A percentile compares a stretch with the other conserved stretches of the same genome.
phyloP scores from a whole-genome alignment of 2,113 vertebrate species.

The Eolophus roseicapilla region DNA sequence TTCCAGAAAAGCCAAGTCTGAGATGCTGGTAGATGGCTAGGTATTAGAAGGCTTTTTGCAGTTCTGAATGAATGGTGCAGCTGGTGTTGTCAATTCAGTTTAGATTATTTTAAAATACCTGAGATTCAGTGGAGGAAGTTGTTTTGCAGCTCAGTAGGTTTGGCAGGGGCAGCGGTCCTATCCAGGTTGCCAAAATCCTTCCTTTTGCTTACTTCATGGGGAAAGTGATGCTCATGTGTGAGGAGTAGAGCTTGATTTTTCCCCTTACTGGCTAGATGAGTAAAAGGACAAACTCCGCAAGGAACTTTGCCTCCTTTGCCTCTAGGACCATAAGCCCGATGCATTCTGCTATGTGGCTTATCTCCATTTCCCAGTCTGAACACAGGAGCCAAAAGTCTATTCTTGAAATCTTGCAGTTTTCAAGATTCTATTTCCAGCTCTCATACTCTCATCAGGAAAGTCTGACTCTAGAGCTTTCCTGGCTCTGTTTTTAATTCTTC shows the following conservation, averaged over 20 bases:
- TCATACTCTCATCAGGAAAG: neutral
- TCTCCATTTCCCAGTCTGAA: neutral
- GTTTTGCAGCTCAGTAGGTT: neutral
- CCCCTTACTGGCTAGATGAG: neutral
- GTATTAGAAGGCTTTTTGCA: neutral
- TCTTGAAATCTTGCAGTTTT: neutral
- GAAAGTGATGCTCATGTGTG: neutral
- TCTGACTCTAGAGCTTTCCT: neutral
- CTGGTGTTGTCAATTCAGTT: neutral
- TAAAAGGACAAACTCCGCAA: neutral
- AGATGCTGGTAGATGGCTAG: neutral
- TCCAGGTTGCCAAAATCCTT: neutral
- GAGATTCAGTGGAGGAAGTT: neutral
- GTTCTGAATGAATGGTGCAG: neutral
- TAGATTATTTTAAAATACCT: neutral
- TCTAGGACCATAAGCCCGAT: neutral
- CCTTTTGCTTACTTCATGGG: neutral
- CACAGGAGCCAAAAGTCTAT: neutral
- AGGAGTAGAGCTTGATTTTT: neutral
- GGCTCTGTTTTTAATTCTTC: neutral
- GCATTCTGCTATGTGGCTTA: neutral
- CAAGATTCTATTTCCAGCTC: neutral
- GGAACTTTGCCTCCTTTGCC: neutral
- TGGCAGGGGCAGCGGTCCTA: neutral
- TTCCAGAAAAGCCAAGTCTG: neutral